Conservation (phyloP, 2,797 vertebrate species). For the Aplochiton taeniatus region DNA sequence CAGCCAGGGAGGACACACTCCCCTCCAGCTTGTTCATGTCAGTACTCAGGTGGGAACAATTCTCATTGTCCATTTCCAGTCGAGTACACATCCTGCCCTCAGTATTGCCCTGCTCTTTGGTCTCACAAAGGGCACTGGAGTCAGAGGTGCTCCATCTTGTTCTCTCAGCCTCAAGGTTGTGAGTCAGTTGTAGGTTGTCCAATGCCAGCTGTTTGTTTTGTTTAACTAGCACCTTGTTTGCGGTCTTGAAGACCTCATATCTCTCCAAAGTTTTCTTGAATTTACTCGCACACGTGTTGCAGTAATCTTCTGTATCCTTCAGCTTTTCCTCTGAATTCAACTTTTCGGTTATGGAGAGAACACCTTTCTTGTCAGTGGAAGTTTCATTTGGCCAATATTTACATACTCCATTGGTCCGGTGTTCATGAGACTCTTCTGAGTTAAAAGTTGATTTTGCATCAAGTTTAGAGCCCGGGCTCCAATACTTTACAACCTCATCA, state of each 20-base stretch:
- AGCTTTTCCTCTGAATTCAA: conserved; percentile 49
- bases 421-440: neutral
- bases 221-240: conserved; percentile 56
- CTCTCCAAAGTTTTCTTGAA: conserved; percentile 58
- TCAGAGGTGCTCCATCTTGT: conserved; percentile 44
- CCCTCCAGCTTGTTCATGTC: conserved; percentile 47
- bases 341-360: conserved; percentile 56
- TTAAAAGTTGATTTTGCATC: conserved; percentile 9
- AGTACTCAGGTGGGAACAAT: conserved; percentile 34
- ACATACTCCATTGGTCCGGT: too few relatives aligned
- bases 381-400: too few relatives aligned
- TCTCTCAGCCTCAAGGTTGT: conserved; percentile 45
- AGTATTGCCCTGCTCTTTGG: conserved; percentile 36
- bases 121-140: conserved; percentile 40
- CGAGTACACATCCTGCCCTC: conserved; percentile 30
- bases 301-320: conserved; percentile 52
- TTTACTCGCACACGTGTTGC: conserved; percentile 56
- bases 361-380: conserved; percentile 30
- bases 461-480: conserved; percentile 9
- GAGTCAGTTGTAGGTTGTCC: conserved; percentile 56
- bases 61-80: conserved; percentile 45
- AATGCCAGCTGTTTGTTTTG: conserved; percentile 50
- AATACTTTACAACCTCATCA: conserved; percentile 14
- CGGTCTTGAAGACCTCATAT: conserved; percentile 58
- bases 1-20: conserved; percentile 36